Evolutionary conservation across 2,797 vertebrate species (phyloP), one percentile per base, ranked within the genome.

Genomic region (Vireo griseus): DNA sequence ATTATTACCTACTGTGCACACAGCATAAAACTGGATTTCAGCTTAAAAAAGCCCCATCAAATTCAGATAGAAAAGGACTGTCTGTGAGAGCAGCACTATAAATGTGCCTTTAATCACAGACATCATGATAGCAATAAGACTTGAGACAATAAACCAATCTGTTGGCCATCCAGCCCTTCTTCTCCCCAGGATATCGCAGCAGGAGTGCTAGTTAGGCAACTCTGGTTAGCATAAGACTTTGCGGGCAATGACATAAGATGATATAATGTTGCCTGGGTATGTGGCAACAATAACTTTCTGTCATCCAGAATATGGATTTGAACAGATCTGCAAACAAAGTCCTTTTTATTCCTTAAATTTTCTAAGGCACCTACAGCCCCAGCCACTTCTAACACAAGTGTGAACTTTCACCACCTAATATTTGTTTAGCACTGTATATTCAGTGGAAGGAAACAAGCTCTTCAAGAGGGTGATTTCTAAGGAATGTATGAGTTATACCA

Each of bases 361-460:
- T 74, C 45, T 58, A 44, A 68, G 47, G 28, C 26, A 80, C 6
- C n/a, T 74, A 33, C 26, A 42, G 4, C 31, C 20, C 19, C 7
- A 20, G 17, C 3, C 2, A 1, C 31, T 71, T 94, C 61, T 44
- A 80, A 57, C 42, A 62, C 1, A 0, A 0, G 15, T 13, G 5
- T n/a, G 28, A 37, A 22, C 20, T 69, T 54, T 48, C 16, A 68
- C 12, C 42, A 50, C 52, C 79, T 37, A 62, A 71, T 63, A 77
- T 88, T 52, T 16, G 7, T 20, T 59, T 39, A 71, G 55, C 7
- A 61, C 17, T 1, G 0, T 29, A 42, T 13, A 73, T 63, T 58
- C 72, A 35, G 33, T 20, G 42, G 29, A 67, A 90, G 55, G 10
- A 92, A 77, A 77, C 24, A 61, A 22, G 12, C 3, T 93, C 12